A percentile compares a stretch with the other conserved stretches of the same genome.
phyloP scores from a whole-genome alignment of 2,113 vertebrate genomes.

The Halichoerus grypus region DNA sequence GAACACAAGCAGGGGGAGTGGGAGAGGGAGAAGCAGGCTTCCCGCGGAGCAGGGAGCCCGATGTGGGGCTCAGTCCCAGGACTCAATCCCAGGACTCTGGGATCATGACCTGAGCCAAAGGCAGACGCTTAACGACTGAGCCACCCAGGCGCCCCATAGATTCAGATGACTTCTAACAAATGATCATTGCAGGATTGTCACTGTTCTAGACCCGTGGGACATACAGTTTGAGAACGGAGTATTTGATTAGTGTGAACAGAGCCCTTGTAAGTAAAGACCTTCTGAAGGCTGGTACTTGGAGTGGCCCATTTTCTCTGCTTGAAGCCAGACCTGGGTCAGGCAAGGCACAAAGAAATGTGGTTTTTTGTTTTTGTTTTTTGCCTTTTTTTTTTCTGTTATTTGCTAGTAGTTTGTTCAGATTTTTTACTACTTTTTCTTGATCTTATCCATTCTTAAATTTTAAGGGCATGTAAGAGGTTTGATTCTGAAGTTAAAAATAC shows the following conservation, averaged over 20 bases:
- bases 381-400: background rate
- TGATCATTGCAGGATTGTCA: background rate
- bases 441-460: background rate
- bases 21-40: too few relatives aligned
- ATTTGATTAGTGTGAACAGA: background rate
- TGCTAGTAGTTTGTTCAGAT: background rate
- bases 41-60: too few relatives aligned
- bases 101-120: too few relatives aligned
- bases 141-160: background rate
- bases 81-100: too few relatives aligned
- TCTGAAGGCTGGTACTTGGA: background rate
- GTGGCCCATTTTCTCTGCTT: background rate
- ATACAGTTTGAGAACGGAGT: background rate
- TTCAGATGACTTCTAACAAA: slow-evolving; percentile 15
- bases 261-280: background rate
- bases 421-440: background rate
- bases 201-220: background rate
- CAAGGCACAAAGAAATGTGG: background rate
- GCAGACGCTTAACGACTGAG: too few relatives aligned
- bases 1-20: too few relatives aligned
- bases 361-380: background rate
- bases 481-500: slow-evolving; percentile 59
- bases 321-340: background rate
- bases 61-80: too few relatives aligned
- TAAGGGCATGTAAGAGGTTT: background rate